phyloP scores from a whole-genome alignment of 2,888 invertebrate genomes.

The Sussaba pulchella region DNA sequence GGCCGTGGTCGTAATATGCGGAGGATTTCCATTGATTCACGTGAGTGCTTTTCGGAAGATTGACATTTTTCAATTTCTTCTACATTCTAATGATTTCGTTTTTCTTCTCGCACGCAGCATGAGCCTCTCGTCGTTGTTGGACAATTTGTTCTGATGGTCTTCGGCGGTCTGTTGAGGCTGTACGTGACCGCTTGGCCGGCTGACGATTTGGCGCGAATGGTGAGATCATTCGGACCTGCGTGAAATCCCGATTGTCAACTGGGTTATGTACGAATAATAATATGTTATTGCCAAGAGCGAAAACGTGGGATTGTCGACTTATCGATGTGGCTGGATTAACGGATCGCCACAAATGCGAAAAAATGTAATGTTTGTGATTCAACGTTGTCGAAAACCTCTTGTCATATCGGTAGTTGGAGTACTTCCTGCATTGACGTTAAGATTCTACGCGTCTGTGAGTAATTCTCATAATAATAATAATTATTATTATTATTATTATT shows the following conservation, averaged over 20 bases:
- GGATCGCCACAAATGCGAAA: conserved; percentile 52
- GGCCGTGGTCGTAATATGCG: conserved; percentile 73
- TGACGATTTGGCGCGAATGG: conserved; percentile 74
- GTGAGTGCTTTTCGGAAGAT: conserved; percentile 68
- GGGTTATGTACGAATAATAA: neutral
- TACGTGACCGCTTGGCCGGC: conserved; percentile 77
- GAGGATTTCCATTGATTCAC: conserved; percentile 74
- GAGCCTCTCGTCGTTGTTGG: conserved; percentile 68
- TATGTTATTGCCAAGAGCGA: conserved; percentile 53
- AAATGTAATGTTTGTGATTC: conserved; percentile 63
- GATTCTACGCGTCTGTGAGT: conserved; percentile 70
- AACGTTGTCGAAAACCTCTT: conserved; percentile 70
- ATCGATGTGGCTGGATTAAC: conserved; percentile 67
- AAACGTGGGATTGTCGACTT: conserved; percentile 63
- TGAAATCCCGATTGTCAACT: neutral
- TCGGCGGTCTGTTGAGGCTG: conserved; percentile 72
- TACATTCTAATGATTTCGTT: conserved; percentile 1
- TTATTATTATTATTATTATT: no score
- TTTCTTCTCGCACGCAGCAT: conserved; percentile 63
- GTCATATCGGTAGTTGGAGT: conserved; percentile 61
- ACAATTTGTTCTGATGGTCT: conserved; percentile 72
- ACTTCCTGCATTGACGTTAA: conserved; percentile 68
- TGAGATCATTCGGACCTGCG: conserved; percentile 48
- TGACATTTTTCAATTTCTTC: neutral
- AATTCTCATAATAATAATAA: neutral